Conservation (phyloP, 2,113 vertebrate species). For the Clupea harengus region DNA sequence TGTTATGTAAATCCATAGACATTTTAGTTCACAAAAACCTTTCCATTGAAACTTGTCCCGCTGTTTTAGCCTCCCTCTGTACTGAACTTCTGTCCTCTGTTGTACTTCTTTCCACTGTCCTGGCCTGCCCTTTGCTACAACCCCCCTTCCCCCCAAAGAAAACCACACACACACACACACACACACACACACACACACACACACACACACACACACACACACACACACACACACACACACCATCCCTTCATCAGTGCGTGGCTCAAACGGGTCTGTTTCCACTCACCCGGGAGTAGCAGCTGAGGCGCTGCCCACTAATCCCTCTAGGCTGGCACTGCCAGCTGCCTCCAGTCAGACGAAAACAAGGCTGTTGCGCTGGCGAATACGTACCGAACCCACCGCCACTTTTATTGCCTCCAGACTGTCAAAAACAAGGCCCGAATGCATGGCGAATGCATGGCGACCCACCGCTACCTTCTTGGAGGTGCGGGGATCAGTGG, state of each 20-base stretch:
- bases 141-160: not conserved
- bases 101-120: not conserved
- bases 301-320: not conserved
- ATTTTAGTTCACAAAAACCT: not conserved
- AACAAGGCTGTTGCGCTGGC: not conserved
- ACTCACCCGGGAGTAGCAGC: slow-evolving; percentile 27
- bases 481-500: not conserved
- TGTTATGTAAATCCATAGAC: not conserved
- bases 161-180: slow-evolving; percentile 9
- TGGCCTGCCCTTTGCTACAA: not conserved
- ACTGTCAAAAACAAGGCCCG: not conserved
- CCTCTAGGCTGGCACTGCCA: not conserved
- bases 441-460: not conserved
- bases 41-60: not conserved
- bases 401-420: not conserved
- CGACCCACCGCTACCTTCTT: not conserved
- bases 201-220: slow-evolving; percentile 3
- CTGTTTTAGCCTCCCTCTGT: not conserved
- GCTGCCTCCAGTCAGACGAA: not conserved
- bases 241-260: not conserved
- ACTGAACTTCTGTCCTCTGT: not conserved
- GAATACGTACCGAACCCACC: not conserved
- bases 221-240: slow-evolving; percentile 6
- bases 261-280: slow-evolving; percentile 20
- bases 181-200: slow-evolving; percentile 28